Conservation (phyloP, 2,797 vertebrate genomes). For the Argya squamiceps region DNA sequence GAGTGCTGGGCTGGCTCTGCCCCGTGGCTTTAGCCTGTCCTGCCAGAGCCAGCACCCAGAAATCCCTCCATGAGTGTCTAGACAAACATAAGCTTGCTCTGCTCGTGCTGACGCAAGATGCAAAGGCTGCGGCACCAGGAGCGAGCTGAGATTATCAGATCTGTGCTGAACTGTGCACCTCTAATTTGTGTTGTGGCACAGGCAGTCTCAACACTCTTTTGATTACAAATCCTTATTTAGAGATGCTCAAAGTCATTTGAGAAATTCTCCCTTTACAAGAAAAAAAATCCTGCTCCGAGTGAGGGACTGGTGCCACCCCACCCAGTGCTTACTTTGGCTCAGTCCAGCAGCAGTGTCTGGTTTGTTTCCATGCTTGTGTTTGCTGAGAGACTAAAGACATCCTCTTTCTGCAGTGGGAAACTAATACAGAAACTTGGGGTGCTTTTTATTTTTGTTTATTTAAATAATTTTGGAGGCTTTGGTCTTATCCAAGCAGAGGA, state of each 20-base stretch:
- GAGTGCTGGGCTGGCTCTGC: neutral
- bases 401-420: neutral
- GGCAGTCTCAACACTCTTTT: neutral
- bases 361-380: neutral
- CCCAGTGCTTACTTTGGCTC: neutral
- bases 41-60: neutral
- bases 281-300: rapidly evolving
- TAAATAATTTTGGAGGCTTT: too few relatives aligned
- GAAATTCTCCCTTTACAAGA: neutral
- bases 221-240: neutral
- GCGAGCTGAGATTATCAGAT: neutral
- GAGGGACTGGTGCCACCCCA: neutral
- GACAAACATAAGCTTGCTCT: rapidly evolving
- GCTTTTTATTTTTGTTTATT: neutral
- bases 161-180: neutral
- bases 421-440: neutral
- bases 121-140: neutral
- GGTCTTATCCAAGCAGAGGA: neutral
- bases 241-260: neutral
- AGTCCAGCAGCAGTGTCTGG: neutral
- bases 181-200: neutral
- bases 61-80: rapidly evolving
- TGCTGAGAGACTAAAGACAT: neutral
- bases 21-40: neutral
- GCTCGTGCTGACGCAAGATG: neutral